phyloP scores from a whole-genome alignment of 2,888 invertebrate species.

The Carpatolechia fugitivella region DNA sequence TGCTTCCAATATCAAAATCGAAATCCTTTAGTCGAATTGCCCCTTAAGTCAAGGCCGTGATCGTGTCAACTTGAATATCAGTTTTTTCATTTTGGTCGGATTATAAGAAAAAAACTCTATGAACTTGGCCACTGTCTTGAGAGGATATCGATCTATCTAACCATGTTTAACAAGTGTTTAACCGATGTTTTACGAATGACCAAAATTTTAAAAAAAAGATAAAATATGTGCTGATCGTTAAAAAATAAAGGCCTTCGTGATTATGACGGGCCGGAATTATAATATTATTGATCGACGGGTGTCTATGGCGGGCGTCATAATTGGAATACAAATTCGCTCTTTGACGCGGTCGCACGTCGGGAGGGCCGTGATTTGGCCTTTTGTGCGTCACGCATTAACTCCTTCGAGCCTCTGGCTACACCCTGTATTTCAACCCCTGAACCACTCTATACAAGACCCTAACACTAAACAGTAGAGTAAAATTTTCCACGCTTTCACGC shows the following conservation, averaged over 20 bases:
- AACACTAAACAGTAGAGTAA: constrained; percentile 26
- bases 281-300: constrained; percentile 41
- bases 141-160: too few species aligned
- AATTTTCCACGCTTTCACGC: constrained; percentile 22
- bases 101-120: too few species aligned
- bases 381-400: constrained; percentile 78
- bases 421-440: constrained; percentile 28
- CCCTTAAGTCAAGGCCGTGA: too few species aligned
- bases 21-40: too few species aligned
- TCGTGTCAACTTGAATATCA: too few species aligned
- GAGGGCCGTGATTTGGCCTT: constrained; percentile 73
- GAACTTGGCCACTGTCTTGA: too few species aligned
- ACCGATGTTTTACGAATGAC: too few species aligned
- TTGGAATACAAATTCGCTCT: constrained; percentile 78
- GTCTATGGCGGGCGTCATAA: constrained; percentile 58
- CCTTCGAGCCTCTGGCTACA: constrained; percentile 66
- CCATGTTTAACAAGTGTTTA: too few species aligned
- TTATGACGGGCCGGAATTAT: constrained; percentile 22
- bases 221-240: too few species aligned
- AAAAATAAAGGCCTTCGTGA: not conserved
- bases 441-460: constrained; percentile 40
- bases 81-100: too few species aligned
- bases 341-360: constrained; percentile 61
- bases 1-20: too few species aligned
- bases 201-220: too few species aligned